A percentile compares a stretch with the other conserved stretches of the same genome.
These are phyloP conservation scores for Morus bassanus DNA, from an alignment of 2,797 vertebrate genomes.

Conservation along the genomic window DNA sequence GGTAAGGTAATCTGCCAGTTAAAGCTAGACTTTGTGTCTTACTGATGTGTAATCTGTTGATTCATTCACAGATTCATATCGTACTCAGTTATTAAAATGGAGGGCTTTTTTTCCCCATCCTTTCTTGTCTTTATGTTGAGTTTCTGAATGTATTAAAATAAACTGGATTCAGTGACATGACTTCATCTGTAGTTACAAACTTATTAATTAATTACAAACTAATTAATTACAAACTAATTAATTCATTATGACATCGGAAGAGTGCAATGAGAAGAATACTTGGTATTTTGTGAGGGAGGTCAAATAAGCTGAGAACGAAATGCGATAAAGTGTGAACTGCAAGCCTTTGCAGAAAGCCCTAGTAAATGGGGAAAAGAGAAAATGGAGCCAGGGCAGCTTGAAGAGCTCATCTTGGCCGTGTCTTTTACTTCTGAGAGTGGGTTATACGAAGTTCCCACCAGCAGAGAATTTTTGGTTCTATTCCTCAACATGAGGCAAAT, in stretches of 20 bases:
- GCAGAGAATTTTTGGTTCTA: not conserved
- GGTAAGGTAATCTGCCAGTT: not conserved
- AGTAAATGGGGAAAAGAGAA: not conserved
- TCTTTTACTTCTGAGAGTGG: not conserved
- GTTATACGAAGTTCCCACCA: not conserved
- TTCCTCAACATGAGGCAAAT: not conserved
- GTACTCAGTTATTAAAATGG: not conserved
- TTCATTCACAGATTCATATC: not conserved
- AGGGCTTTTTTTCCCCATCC: rapidly evolving
- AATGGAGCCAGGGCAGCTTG: not conserved
- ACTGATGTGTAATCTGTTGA: not conserved
- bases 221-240: not conserved
- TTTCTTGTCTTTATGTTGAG: not conserved
- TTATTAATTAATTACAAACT: not conserved
- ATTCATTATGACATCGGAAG: not conserved
- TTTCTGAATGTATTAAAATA: not conserved
- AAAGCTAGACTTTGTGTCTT: not conserved
- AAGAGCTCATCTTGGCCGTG: not conserved
- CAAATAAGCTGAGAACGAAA: not conserved
- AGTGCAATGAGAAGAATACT: not conserved
- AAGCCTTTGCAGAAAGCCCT: not conserved
- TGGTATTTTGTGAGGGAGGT: not conserved
- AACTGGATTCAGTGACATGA: not conserved
- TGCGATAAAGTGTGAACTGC: not conserved
- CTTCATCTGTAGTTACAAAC: not conserved